Evolutionary conservation across 1,140 invertebrate genomes (phyloP).

Genomic region (Polypedilum pembai): DNA sequence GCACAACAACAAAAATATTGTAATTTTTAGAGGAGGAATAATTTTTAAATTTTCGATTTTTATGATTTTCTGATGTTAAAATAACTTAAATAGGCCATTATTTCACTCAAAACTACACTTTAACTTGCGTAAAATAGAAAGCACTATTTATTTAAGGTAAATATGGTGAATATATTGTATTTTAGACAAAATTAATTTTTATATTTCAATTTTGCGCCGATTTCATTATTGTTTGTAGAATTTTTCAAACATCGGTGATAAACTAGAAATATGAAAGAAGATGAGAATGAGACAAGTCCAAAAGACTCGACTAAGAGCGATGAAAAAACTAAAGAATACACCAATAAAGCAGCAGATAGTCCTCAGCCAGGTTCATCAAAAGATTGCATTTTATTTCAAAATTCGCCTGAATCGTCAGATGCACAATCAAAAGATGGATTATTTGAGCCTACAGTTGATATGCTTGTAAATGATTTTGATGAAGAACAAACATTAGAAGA

Average conservation of each 20-base stretch:
- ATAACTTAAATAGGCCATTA: too few relatives aligned
- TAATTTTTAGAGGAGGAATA: too few relatives aligned
- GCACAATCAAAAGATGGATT: constrained; percentile 35
- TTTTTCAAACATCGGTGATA: background rate
- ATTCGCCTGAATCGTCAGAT: background rate
- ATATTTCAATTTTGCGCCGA: background rate
- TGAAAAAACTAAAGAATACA: background rate
- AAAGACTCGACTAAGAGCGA: background rate
- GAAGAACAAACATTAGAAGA: constrained; percentile 93
- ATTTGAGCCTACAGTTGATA: constrained; percentile 67
- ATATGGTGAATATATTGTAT: background rate
- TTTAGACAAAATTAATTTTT: background rate
- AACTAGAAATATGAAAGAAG: background rate
- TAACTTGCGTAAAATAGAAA: background rate
- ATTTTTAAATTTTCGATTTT: too few relatives aligned
- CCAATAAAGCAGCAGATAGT: background rate
- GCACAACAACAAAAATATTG: too few relatives aligned
- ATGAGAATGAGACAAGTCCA: background rate
- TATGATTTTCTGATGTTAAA: too few relatives aligned
- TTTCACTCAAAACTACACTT: too few relatives aligned
- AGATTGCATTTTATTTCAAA: too few relatives aligned
- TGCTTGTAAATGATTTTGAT: constrained; percentile 95
- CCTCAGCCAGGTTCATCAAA: too few relatives aligned
- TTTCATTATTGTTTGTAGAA: background rate
- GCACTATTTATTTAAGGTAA: constrained; percentile 3